Conservation (phyloP, 2,888 invertebrate species). For the Andrena fulva region DNA sequence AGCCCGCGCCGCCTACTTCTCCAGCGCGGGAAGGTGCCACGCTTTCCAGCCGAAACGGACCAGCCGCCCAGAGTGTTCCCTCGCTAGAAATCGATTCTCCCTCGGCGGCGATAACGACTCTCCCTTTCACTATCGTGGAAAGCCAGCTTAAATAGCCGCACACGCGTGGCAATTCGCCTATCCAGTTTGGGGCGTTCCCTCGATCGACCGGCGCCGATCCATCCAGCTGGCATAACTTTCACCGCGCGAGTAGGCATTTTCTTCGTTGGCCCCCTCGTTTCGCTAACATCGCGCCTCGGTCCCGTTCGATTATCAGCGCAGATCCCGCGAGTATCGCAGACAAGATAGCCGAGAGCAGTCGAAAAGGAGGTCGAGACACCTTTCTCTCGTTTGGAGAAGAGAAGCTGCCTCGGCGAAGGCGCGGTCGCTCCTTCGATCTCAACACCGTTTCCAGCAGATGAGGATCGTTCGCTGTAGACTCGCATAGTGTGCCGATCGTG, state of each 20-base stretch:
- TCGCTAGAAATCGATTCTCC: constrained; percentile 37
- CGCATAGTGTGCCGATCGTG: background rate
- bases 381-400: constrained; percentile 77
- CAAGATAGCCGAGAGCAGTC: constrained; percentile 63
- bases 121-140: constrained; percentile 62
- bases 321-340: constrained; percentile 52
- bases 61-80: background rate
- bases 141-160: constrained; percentile 14
- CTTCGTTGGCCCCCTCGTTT: constrained; percentile 25
- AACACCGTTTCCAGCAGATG: background rate
- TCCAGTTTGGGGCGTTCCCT: constrained; percentile 21
- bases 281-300: constrained; percentile 37
- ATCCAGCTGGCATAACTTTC: constrained; percentile 56
- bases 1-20: constrained; percentile 27
- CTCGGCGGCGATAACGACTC: constrained; percentile 27
- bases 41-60: constrained; percentile 47
- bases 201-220: background rate
- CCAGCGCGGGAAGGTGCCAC: constrained; percentile 2
- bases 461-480: background rate
- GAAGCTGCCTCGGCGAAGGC: constrained; percentile 57
- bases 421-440: constrained; percentile 57
- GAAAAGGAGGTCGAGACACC: constrained; percentile 80
- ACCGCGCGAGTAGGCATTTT: constrained; percentile 30
- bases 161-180: constrained; percentile 1
- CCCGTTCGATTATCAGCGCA: constrained; percentile 65